Percentiles rank a stretch among this genome's conserved stretches.
phyloP scores from a whole-genome alignment of 2,113 vertebrate species.

The Indri indri region DNA sequence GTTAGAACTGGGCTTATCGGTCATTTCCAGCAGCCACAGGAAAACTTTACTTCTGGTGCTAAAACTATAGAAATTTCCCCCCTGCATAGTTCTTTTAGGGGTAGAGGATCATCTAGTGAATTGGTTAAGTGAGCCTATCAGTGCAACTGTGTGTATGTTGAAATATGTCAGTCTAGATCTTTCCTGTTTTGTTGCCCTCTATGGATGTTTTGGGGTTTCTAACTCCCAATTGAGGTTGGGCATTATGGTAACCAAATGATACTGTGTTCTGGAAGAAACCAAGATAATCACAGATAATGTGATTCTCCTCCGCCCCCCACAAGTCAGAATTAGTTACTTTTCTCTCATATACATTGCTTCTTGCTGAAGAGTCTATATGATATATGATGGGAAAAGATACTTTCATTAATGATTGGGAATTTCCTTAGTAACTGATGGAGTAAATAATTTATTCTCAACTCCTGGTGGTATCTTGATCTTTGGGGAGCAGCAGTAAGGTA shows the following conservation, averaged over 20 bases:
- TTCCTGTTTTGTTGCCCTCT: background rate
- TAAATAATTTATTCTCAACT: background rate
- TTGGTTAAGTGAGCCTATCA: background rate
- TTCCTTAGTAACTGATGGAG: background rate
- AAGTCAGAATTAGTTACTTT: background rate
- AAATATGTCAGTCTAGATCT: background rate
- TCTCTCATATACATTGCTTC: background rate
- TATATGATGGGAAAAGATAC: background rate
- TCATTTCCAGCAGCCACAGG: background rate
- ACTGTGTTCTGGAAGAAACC: background rate
- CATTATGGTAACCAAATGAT: background rate
- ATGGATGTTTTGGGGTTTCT: background rate
- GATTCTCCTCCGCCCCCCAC: background rate
- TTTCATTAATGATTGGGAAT: background rate
- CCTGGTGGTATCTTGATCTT: background rate
- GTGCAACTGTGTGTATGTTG: background rate
- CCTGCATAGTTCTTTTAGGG: background rate
- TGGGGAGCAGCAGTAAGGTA: background rate
- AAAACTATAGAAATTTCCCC: background rate
- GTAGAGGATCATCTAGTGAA: background rate
- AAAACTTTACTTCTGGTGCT: background rate
- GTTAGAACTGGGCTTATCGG: background rate
- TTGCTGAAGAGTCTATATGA: background rate
- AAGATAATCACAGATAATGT: background rate
- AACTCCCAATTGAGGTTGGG: background rate